Conservation (phyloP, 2,113 vertebrate genomes). For the Oryctolagus cuniculus region mOryCun1.1 NC_091453.1:2372001-2372500, state of each 20-base stretch:
- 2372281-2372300: neutral
- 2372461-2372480: neutral
- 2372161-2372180: slow-evolving; percentile 3
- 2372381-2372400: neutral
- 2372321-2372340: neutral
- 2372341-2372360: slow-evolving; percentile 6
- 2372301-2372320: slow-evolving; percentile 45
- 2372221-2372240: slow-evolving; percentile 4
- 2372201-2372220: slow-evolving; percentile 30
- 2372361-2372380: neutral
- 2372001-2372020: too few species aligned
- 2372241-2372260: slow-evolving; percentile 15
- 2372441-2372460: slow-evolving; percentile 62
- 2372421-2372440: slow-evolving; percentile 17
- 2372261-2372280: neutral
- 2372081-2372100: slow-evolving; percentile 16
- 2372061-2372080: too few species aligned
- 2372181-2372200: slow-evolving; percentile 13
- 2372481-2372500: neutral
- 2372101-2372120: neutral
- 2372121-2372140: slow-evolving; percentile 16
- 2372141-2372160: neutral
- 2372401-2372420: slow-evolving; percentile 27
- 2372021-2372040: too few species aligned
- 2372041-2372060: too few species aligned